phyloP scores from a whole-genome alignment of 2,888 invertebrate species.

The Luperina nickerlii region DNA sequence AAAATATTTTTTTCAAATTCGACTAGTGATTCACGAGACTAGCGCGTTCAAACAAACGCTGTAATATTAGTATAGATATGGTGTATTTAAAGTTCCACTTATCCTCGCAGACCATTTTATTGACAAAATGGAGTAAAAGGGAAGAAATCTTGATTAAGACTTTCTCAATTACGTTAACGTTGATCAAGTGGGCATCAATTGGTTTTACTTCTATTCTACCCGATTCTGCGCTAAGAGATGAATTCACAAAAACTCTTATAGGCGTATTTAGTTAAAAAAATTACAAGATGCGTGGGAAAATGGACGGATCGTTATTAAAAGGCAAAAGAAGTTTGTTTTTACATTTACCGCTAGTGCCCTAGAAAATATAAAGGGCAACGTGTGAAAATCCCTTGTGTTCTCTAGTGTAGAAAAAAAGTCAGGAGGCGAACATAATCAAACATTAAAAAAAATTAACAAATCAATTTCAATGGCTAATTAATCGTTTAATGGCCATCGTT shows the following conservation, averaged over 20 bases:
- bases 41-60: too few relatives aligned
- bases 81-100: background rate
- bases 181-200: background rate
- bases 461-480: background rate
- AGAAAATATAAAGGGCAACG: background rate
- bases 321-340: conserved; percentile 4
- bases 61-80: background rate
- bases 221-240: background rate
- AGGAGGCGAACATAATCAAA: background rate
- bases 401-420: background rate
- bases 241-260: background rate
- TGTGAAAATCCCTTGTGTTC: background rate
- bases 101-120: too few relatives aligned
- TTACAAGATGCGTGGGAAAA: background rate
- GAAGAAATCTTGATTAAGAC: background rate
- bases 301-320: background rate
- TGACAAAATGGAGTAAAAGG: background rate
- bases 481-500: background rate
- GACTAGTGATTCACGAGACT: background rate
- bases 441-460: background rate
- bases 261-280: background rate
- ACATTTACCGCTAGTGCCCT: background rate
- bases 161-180: background rate
- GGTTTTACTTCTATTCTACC: background rate
- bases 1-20: too few relatives aligned